Evolutionary conservation across 2,113 vertebrate genomes (phyloP), one percentile per base, ranked within the genome.

Genomic region (Entelurus aequoreus): DNA sequence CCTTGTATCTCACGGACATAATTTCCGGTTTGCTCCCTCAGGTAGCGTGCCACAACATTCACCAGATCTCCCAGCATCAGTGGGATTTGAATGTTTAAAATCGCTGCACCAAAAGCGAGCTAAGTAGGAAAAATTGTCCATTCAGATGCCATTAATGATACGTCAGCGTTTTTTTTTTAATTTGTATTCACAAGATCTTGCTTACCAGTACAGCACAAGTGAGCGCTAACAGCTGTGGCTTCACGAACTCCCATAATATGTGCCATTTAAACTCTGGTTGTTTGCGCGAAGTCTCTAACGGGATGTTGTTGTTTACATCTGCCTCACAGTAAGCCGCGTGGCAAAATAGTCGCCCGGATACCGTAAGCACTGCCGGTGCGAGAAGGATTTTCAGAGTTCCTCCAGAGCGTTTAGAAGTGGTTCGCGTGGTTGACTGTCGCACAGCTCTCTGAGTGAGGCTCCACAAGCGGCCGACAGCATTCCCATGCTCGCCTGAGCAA

Each of bases 61-160:
- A 98, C 96, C 86, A 99, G 83, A 52, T 94, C 88, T 2, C 96
- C 96, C 60, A 99, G 88, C 74, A 96, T 89, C 63, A 96, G 65
- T 0, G 96, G 94, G 69, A 99, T 94, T 75, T 86, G 91, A 64
- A 97, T 92, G 0, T 97, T 97, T 74, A 95, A 84, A 49, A 96
- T 78, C 0, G 95, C 95, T 0, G 93, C 92, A 0, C 89, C 93
- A 67, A 98, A 90, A 0, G 95, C 95, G 73, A 98, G 88, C 95
- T 98, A 62, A 57, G 63, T 66, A 58, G 78, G 0, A 6, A 56
- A 3, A 4, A 21, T 2, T 16, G 8, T 42, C 5, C 16, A 4
- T 40, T 48, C 35, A 4, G 40, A 50, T 1, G 35, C 10, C 11
- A 67, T 35, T 10, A 38, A 59, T 37, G 8, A 37, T 13, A 5